Percentiles rank a stretch among this genome's conserved stretches.
Conservation (phyloP, 2,888 invertebrate species). For the Hypomecis punctinalis region DNA sequence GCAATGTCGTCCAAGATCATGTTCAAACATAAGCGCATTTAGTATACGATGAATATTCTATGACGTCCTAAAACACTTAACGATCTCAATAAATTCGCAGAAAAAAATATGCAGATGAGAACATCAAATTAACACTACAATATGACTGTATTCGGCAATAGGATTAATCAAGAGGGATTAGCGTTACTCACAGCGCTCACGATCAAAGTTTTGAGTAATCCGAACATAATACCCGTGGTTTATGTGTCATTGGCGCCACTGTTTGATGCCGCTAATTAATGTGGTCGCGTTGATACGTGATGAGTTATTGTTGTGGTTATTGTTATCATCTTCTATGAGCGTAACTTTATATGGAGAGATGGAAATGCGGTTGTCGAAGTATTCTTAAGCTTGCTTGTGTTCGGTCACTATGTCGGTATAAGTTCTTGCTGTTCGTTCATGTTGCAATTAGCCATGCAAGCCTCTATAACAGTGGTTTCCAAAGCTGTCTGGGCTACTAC, state of each 20-base stretch:
- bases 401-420: neutral
- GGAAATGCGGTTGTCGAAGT: constrained; percentile 6
- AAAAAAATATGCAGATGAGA: constrained; percentile 42
- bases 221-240: constrained; percentile 54
- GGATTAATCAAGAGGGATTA: constrained; percentile 52
- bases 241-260: constrained; percentile 71
- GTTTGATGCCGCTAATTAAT: constrained; percentile 70
- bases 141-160: constrained; percentile 46
- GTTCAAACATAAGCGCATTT: too few species aligned
- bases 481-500: too few species aligned
- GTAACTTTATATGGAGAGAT: constrained; percentile 24
- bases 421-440: neutral
- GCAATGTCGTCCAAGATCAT: too few species aligned
- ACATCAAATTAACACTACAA: constrained; percentile 48
- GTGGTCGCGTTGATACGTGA: constrained; percentile 57
- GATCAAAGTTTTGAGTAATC: constrained; percentile 62
- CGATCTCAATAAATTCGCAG: constrained; percentile 29
- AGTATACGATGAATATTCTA: neutral
- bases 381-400: constrained; percentile 4
- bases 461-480: too few species aligned
- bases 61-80: constrained; percentile 9
- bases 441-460: neutral
- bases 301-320: constrained; percentile 52
- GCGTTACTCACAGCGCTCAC: constrained; percentile 53
- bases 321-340: constrained; percentile 33